phyloP scores from a whole-genome alignment of 2,888 invertebrate species.

The Lacanobia oleracea region DNA sequence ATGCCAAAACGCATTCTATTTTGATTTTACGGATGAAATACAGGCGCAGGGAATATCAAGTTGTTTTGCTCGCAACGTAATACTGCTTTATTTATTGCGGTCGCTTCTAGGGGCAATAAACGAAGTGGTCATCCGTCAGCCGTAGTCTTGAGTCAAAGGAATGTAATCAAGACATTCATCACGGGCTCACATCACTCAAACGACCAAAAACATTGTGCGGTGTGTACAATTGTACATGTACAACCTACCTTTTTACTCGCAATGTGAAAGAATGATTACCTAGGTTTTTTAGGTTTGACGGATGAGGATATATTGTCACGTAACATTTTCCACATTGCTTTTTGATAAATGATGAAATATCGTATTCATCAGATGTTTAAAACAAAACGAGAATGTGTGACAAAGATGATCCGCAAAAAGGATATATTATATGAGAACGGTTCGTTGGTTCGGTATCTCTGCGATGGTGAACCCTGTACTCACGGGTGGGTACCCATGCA shows the following conservation, averaged over 20 bases:
- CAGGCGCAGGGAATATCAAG: slow-evolving; percentile 40
- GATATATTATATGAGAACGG: slow-evolving; percentile 71
- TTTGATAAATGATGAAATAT: slow-evolving; percentile 62
- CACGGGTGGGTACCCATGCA: slow-evolving; percentile 81
- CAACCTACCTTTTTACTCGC: no score
- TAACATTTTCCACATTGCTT: slow-evolving; percentile 48
- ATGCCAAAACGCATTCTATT: slow-evolving; percentile 54
- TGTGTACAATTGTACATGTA: no score
- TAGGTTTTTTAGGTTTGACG: slow-evolving; percentile 74
- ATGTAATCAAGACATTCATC: slow-evolving; percentile 87
- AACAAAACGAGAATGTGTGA: slow-evolving; percentile 51
- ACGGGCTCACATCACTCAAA: slow-evolving; percentile 77
- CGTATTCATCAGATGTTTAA: slow-evolving; percentile 35
- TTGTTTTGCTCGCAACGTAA: slow-evolving; percentile 70
- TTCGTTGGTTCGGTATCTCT: slow-evolving; percentile 70
- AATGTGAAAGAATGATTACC: slow-evolving; percentile 72
- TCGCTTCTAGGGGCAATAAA: slow-evolving; percentile 77
- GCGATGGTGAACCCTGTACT: slow-evolving; percentile 70
- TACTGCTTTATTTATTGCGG: slow-evolving; percentile 77
- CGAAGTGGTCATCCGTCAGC: slow-evolving; percentile 83
- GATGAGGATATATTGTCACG: slow-evolving; percentile 69
- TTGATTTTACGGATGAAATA: slow-evolving; percentile 56
- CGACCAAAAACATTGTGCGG: slow-evolving; percentile 65
- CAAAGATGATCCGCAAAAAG: slow-evolving; percentile 68
- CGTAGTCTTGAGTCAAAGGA: slow-evolving; percentile 79